These are phyloP conservation scores for Opisthocomus hoazin DNA, from an alignment of 2,113 vertebrate genomes.

Conservation along the genomic window DNA sequence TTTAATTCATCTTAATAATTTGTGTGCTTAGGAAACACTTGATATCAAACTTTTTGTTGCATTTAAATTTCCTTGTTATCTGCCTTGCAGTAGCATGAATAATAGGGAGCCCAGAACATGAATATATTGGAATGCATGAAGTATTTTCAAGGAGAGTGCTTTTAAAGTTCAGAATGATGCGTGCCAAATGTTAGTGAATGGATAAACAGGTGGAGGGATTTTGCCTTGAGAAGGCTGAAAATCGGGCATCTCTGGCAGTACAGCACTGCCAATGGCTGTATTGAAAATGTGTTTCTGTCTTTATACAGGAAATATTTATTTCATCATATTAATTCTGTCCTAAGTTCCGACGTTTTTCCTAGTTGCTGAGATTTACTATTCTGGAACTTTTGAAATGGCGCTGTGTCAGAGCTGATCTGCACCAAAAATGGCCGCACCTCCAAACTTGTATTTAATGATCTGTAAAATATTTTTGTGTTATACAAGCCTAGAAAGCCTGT, in stretches of 20 bases:
- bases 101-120: neutral
- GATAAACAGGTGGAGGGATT: neutral
- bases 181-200: neutral
- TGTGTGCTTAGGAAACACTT: conserved; percentile 10
- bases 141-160: neutral
- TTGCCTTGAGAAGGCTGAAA: neutral
- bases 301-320: neutral
- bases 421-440: neutral
- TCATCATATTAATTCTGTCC: neutral
- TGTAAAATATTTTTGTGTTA: neutral
- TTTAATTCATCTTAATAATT: conserved; percentile 61
- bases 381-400: neutral
- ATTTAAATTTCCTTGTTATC: conserved; percentile 62
- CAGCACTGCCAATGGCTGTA: neutral
- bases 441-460: neutral
- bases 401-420: neutral
- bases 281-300: neutral
- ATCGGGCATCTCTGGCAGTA: neutral
- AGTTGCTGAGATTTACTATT: neutral
- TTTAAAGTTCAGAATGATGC: neutral
- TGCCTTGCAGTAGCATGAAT: conserved; percentile 13
- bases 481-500: neutral
- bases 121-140: conserved; percentile 12
- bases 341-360: neutral
- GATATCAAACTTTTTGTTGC: conserved; percentile 26